A percentile compares a stretch with the other conserved stretches of the same genome.
phyloP scores from a whole-genome alignment of 2,797 vertebrate species.

The Psittacula echo region DNA sequence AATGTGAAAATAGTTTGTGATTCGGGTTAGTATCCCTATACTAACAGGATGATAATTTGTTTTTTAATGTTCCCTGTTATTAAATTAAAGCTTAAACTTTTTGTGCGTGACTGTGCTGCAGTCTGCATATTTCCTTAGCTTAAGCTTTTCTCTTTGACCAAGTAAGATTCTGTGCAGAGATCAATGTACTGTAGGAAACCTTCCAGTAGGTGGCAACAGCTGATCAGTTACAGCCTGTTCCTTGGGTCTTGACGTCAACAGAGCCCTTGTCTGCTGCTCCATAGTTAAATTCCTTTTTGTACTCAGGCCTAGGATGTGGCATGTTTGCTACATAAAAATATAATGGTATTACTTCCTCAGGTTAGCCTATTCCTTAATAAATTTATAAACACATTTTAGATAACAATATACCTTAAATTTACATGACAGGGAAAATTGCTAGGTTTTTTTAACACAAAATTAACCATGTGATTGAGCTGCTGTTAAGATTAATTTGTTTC shows the following conservation, averaged over 20 bases:
- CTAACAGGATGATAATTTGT: background rate
- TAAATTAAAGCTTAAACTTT: rapidly evolving
- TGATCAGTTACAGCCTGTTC: background rate
- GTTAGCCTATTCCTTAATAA: background rate
- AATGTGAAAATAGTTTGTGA: background rate
- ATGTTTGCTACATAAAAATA: rapidly evolving
- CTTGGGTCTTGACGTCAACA: background rate
- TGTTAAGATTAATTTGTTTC: background rate
- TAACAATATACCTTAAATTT: background rate
- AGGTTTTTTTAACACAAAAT: background rate
- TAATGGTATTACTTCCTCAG: background rate
- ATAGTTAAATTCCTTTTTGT: background rate
- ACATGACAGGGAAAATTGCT: background rate
- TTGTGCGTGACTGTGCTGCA: background rate
- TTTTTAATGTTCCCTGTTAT: background rate
- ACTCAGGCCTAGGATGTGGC: rapidly evolving
- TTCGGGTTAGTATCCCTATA: background rate
- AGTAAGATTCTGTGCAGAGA: rapidly evolving
- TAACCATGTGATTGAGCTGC: background rate
- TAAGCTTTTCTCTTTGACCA: background rate
- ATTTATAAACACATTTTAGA: background rate
- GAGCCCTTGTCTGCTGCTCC: background rate
- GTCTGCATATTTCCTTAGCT: rapidly evolving
- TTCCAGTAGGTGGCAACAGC: conserved; percentile 53
- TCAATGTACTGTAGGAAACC: background rate